These are phyloP conservation scores for Acanthis flammea DNA, from an alignment of 2,797 vertebrate genomes.

Conservation along the genomic window DNA sequence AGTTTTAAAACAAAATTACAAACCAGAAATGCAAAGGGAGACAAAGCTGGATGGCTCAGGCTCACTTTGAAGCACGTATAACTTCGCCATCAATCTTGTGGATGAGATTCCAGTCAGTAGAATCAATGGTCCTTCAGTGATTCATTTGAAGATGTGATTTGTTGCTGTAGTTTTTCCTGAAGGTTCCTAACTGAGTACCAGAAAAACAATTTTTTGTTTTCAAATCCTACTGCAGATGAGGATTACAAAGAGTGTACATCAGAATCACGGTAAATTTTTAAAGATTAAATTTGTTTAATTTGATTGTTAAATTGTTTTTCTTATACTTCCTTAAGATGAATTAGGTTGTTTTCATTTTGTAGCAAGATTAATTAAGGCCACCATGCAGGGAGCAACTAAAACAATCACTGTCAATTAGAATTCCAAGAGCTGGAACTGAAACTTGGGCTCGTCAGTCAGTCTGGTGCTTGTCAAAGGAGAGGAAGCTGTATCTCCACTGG, in stretches of 20 bases:
- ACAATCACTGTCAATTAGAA: background rate
- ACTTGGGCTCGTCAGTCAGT: background rate
- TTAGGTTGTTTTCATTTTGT: background rate
- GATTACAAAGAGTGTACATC: background rate
- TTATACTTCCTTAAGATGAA: background rate
- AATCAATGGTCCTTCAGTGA: background rate
- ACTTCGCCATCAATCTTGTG: background rate
- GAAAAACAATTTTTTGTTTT: background rate
- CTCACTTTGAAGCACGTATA: accelerated
- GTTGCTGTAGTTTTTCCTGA: background rate
- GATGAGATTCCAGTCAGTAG: background rate
- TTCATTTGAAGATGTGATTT: background rate
- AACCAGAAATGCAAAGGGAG: background rate
- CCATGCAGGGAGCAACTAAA: background rate
- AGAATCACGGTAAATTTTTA: background rate
- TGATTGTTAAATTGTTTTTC: background rate
- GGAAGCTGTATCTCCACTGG: background rate
- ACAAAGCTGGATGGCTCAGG: background rate
- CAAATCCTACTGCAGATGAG: background rate
- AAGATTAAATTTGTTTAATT: background rate
- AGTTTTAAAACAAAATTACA: conserved; percentile 32
- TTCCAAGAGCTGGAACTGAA: background rate
- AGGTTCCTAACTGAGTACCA: background rate
- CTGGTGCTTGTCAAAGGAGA: background rate
- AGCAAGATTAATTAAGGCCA: background rate